Evolutionary conservation across 2,113 vertebrate species (phyloP), one percentile per base, ranked within the genome.

Genomic region (Urocitellus parryii): DNA sequence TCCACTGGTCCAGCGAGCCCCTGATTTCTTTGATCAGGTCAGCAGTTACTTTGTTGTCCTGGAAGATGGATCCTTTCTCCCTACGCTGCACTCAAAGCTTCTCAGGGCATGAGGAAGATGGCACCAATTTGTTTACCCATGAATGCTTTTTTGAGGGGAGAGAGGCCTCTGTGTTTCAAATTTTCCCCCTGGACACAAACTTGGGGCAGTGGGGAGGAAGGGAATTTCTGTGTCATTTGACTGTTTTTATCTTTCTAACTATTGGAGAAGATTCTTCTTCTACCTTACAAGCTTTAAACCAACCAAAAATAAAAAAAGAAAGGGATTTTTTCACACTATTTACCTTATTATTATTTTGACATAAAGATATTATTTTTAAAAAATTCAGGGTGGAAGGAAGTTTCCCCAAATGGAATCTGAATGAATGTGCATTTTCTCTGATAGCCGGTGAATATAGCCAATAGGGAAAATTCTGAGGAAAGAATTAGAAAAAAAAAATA

Each of bases 71-170:
- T 48, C 24, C 48, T 85, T 90, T 87, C 56, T 97, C 89, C 91
- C 79, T 8, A n/a, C 0, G 25, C 72, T 90, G 25, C 63, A 61
- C 61, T 95, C 91, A 80, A 29, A 34, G 87, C 56, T 95, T 97
- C 95, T 90, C 72, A 76, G 89, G 76, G 65, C 96, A 88, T 20
- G 0, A 73, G 72, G 77, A 97, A 94, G 90, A 84, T 85, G 84
- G 93, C 87, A 96, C 79, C 11, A 1, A 95, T 96, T 95, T 97
- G 77, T 97, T 98, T 95, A 96, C 89, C 89, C 96, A 93, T 95
- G 95, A 97, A 97, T 96, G 90, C 87, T 95, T 96, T 96, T 87
- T 37, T 96, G 96, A 97, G 95, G 96, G 84, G 72, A 95, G 68
- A 90, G 56, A 90, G 86, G 37, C 80, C 73, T 96, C 92, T 94